Evolutionary conservation across 1,140 invertebrate species (phyloP).

Genomic region (Acromyrmex charruanus): DNA sequence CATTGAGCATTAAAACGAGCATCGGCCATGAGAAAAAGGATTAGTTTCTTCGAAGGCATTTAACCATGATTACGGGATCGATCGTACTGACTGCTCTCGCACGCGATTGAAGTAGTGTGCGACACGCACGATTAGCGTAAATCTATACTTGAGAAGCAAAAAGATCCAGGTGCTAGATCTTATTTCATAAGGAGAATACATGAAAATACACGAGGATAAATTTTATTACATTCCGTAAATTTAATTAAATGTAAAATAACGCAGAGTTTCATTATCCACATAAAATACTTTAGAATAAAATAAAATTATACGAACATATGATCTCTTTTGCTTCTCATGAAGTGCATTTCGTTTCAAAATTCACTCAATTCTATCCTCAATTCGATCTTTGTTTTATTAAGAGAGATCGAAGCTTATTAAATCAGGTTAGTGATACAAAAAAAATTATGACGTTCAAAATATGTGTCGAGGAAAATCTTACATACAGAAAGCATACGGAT

Average conservation of each 20-base stretch:
- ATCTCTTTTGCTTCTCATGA: neutral
- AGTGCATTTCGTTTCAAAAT: neutral
- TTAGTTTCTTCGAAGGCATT: slow-evolving; percentile 51
- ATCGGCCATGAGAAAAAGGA: slow-evolving; percentile 11
- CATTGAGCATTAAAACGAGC: neutral
- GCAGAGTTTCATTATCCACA: neutral
- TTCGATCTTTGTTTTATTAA: neutral
- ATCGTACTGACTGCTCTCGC: slow-evolving; percentile 28
- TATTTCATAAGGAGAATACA: neutral
- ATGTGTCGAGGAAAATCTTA: neutral
- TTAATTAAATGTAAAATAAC: neutral
- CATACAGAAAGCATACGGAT: neutral
- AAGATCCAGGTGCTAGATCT: neutral
- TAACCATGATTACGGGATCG: slow-evolving; percentile 53
- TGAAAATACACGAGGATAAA: neutral
- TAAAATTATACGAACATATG: neutral
- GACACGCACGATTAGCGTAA: neutral
- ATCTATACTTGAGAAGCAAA: neutral
- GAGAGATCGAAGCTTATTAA: neutral
- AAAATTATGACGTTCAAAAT: neutral
- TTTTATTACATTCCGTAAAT: neutral
- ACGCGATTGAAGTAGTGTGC: slow-evolving; percentile 30
- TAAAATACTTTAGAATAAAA: slow-evolving; percentile 2
- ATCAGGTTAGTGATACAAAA: neutral
- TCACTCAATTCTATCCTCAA: neutral